Conservation (phyloP, 2,888 invertebrate species). For the Campopleginae sp. region DNA sequence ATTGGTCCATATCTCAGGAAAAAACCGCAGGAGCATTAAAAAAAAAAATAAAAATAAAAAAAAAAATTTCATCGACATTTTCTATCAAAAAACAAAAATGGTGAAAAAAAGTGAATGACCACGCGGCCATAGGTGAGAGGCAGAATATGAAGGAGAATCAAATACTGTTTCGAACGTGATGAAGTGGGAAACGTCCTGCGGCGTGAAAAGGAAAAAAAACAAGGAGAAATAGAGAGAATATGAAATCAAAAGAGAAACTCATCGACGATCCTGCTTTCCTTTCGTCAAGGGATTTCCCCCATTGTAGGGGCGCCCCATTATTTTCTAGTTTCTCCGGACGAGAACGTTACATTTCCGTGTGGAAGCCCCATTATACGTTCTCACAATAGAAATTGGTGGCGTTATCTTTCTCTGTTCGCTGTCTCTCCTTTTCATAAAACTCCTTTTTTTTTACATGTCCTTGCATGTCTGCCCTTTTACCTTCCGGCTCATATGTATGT, state of each 20-base stretch:
- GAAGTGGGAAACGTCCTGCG: conserved; percentile 29
- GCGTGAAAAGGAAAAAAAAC: conserved; percentile 17
- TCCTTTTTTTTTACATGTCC: conserved; percentile 13
- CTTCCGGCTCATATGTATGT: conserved; percentile 43
- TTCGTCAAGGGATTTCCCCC: conserved; percentile 65
- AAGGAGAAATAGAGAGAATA: conserved; percentile 16
- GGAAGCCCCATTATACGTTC: conserved; percentile 74
- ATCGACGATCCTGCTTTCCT: conserved; percentile 47
- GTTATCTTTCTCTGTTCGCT: conserved; percentile 60
- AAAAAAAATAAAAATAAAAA: background rate
- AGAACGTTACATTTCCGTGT: conserved; percentile 73
- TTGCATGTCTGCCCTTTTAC: conserved; percentile 31
- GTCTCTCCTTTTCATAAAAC: conserved; percentile 42
- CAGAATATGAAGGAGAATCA: background rate
- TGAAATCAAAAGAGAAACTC: conserved; percentile 48
- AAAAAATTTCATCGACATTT: background rate
- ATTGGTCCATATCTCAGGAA: background rate
- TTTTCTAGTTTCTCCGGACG: conserved; percentile 70
- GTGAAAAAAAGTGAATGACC: conserved; percentile 13
- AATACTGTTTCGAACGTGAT: background rate
- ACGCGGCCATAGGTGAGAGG: background rate
- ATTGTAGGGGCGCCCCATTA: conserved; percentile 72
- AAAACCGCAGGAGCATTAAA: background rate
- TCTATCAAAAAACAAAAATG: background rate
- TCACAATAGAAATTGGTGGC: conserved; percentile 74